Base-by-base conservation (phyloP, 2,888 invertebrate species). In the Scaptomyza reducta region DNA sequence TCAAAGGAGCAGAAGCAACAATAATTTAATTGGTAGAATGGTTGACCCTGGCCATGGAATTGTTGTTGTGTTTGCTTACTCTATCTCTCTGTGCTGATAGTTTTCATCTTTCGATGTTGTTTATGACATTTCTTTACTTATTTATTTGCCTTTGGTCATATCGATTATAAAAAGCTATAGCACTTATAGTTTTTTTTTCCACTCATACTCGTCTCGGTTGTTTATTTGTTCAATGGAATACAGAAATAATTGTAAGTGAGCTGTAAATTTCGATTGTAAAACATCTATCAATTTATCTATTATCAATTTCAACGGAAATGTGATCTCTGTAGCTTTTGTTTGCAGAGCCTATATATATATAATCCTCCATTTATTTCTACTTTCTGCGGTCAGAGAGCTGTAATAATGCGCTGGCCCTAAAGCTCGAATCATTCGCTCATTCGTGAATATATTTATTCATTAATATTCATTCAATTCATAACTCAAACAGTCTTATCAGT, bases 401-500 rank as follows among this genome's bases (percentile, higher is more conserved):
- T 25, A n/a, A 16, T 56, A 2, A 56, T 42, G 33, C 13, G 35
- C 31, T 13, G 31, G 29, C 14, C 41, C 18, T 33, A 31, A 38
- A 38, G 35, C 14, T 51, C 42, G n/a, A 53, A 70, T 44, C 65
- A 42, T 25, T 64, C 41, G 16, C 22, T 40, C 22, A 22, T 22
- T 18, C 22, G 11, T n/a, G n/a, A n/a, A n/a, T n/a, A n/a, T n/a
- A n/a, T n/a, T n/a, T n/a, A n/a, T 11, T 25, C 55, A 22, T 42
- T 16, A 38, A 50, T 55, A 76, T 71, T 66, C 70, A 85, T 79
- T 86, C 70, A 77, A 86, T 88, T 83, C 87, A 86, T 86, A 86
- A 86, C 69, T 83, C 84, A 86, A 87, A 75, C 51, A 59, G 67
- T 67, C 69, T 86, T 88, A 82, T 88, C 87, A 74, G 62, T 63